Percentiles rank a stretch among this genome's conserved stretches.
phyloP scores from a whole-genome alignment of 2,113 vertebrate genomes.

The Scortum barcoo region DNA sequence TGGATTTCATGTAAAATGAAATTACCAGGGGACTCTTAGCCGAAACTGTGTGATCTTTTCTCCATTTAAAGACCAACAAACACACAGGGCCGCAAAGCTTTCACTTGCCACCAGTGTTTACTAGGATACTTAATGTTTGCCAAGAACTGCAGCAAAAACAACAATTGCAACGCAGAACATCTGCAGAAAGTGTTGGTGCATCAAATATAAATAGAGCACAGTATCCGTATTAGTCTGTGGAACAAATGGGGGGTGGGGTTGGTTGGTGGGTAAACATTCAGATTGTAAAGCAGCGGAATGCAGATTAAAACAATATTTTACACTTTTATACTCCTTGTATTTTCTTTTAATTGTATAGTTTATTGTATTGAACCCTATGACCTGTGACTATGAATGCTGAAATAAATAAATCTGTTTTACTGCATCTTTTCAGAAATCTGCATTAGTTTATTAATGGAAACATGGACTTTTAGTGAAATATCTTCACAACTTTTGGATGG shows the following conservation, averaged over 20 bases:
- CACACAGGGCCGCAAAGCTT: slow-evolving; percentile 18
- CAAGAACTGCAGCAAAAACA: slow-evolving; percentile 5
- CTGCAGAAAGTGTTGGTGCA: not conserved
- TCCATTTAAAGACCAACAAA: slow-evolving; percentile 24
- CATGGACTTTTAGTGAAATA: not conserved
- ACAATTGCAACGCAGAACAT: not conserved
- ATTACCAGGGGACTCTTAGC: slow-evolving; percentile 1
- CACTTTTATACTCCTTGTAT: not conserved
- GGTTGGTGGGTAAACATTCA: not conserved
- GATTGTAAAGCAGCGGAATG: not conserved
- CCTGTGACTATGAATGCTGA: not conserved
- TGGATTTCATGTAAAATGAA: slow-evolving; percentile 11
- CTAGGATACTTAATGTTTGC: slow-evolving; percentile 11
- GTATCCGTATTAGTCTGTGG: not conserved
- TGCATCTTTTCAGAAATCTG: not conserved
- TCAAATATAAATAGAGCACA: not conserved
- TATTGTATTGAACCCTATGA: not conserved
- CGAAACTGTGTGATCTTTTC: slow-evolving; percentile 22
- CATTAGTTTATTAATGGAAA: not conserved
- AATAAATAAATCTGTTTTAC: not conserved
- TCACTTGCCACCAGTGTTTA: slow-evolving; percentile 21
- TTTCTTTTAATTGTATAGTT: not conserved
- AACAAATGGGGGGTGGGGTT: not conserved
- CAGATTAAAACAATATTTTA: not conserved
- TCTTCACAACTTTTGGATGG: not conserved